Evolutionary conservation across 2,797 vertebrate genomes (phyloP).

Genomic region (Menidia menidia): DNA sequence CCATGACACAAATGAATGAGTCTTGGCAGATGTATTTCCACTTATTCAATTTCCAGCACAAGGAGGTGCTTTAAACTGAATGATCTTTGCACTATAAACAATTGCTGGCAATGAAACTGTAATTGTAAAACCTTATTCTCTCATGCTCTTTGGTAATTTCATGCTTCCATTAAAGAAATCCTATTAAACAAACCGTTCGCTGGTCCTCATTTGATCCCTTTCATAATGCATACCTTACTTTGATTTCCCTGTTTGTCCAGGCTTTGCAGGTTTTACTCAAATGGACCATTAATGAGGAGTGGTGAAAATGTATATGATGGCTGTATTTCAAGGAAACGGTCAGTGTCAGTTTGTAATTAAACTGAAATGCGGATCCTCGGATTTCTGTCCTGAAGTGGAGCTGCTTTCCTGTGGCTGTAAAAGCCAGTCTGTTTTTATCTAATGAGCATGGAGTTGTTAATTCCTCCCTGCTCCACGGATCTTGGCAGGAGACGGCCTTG

Average conservation of each 20-base stretch:
- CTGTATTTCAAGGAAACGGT: conserved; percentile 14
- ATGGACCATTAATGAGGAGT: conserved; percentile 25
- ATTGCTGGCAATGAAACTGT: conserved; percentile 3
- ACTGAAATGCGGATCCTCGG: conserved; percentile 28
- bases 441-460: conserved; percentile 58
- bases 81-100: conserved; percentile 17
- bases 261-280: conserved; percentile 4
- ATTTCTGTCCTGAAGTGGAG: conserved; percentile 35
- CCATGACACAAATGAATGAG: neutral
- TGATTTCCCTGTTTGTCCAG: neutral
- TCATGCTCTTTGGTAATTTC: conserved; percentile 13
- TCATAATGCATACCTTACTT: neutral
- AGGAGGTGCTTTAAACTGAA: neutral
- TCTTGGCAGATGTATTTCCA: conserved; percentile 1
- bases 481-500: conserved; percentile 63
- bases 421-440: conserved; percentile 49
- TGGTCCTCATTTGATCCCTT: neutral
- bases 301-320: neutral
- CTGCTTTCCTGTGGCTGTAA: conserved; percentile 29
- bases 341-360: conserved; percentile 9
- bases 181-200: conserved; percentile 1
- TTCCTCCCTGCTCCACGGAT: conserved; percentile 46
- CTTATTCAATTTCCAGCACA: conserved; percentile 21
- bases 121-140: conserved; percentile 17
- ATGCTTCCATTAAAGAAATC: conserved; percentile 10